Base-by-base conservation (phyloP, 2,888 invertebrate species). In the Epicampocera succincta region DNA sequence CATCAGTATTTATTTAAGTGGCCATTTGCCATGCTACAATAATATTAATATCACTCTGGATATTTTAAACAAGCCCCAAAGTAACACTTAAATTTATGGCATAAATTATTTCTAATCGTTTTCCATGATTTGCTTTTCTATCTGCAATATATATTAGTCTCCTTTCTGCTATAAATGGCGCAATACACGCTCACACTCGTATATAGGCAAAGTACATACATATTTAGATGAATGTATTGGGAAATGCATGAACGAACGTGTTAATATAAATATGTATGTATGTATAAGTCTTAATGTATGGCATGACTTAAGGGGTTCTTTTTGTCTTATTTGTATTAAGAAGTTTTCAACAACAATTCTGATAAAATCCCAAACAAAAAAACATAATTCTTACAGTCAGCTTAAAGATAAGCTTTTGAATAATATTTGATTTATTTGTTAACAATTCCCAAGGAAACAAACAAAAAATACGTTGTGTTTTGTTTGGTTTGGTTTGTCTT, bases 81-180 rank as follows among this genome's bases (percentile, higher is more conserved):
- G 69, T 19, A 29, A 52, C 54, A 56, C 60, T 68, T 75, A 78
- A 68, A 74, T 75, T 82, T 78, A 82, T 75, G 74, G 78, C 74
- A 78, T 82, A 78, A 61, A 82, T 82, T 82, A 74, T 65, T 71
- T 60, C 42, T 65, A 74, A 82, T 74, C 60, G 74, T 74, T 81
- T 63, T 63, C 82, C 52, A 60, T 71, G 74, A 78, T 74, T 82
- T 58, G 19, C 44, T 44, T 44, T 68, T 17, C n/a, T 2, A 52
- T 42, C 21, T 38, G 8, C 0, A 11, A 11, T 25, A 5, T 25
- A 5, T 25, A 25, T 25, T 9, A 33, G 6, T 33, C 8, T 33
- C 1, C 46, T 38, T 54, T 17, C n/a, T 42, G 9, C 40, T 33
- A 25, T 17, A 44, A 38, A 6, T 21, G 12, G 3, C 33, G 6